These are phyloP conservation scores for human (Homo sapiens) DNA, from an alignment of 2,113 vertebrate species.

Conservation along the genomic window GRCh38 chr4:185892501-185893000, in stretches of 20 bases:
- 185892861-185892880: neutral
- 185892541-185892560: neutral
- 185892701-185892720: neutral
- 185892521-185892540: neutral
- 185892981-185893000: neutral
- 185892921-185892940: neutral
- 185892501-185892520: neutral
- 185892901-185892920: neutral
- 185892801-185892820: neutral
- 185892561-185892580: neutral
- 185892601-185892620: neutral
- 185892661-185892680: neutral
- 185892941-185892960: neutral
- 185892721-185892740: neutral
- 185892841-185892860: neutral
- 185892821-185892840: neutral
- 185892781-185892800: neutral
- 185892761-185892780: accelerated
- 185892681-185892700: neutral
- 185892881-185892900: neutral
- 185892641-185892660: neutral
- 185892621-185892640: neutral
- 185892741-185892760: too few relatives aligned
- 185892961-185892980: neutral
- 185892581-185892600: neutral